A percentile compares a stretch with the other conserved stretches of the same genome.
Evolutionary conservation across 2,113 vertebrate genomes (phyloP).

Genomic region (Rutilus rutilus): DNA sequence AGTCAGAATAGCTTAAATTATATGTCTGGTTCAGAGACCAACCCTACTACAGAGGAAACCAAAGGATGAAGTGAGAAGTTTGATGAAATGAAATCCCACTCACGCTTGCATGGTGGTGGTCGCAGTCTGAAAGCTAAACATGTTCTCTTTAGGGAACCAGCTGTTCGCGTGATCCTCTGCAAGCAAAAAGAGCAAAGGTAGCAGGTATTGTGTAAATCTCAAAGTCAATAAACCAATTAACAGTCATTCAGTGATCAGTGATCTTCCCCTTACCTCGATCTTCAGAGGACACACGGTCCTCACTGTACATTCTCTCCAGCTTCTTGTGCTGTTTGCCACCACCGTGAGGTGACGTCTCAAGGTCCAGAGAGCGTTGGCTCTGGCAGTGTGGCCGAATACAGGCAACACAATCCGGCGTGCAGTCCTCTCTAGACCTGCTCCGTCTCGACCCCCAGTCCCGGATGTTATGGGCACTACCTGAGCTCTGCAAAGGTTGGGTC

Average conservation of each 20-base stretch:
- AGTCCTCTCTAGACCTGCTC: conserved; percentile 81
- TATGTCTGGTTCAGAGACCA: background rate
- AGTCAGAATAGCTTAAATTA: conserved; percentile 1
- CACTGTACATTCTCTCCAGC: conserved; percentile 93
- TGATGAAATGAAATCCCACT: conserved; percentile 70
- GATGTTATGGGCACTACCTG: conserved; percentile 77
- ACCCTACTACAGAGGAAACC: background rate
- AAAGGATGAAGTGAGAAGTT: conserved; percentile 3
- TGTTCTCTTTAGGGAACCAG: conserved; percentile 97
- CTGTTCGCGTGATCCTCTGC: conserved; percentile 87
- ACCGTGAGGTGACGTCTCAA: conserved; percentile 80
- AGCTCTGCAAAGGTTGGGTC: conserved; percentile 77
- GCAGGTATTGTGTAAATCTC: background rate
- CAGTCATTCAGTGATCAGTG: background rate
- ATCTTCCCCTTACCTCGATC: conserved; percentile 68
- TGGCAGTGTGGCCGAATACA: conserved; percentile 79
- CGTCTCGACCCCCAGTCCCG: conserved; percentile 79
- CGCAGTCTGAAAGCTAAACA: conserved; percentile 96
- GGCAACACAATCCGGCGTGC: conserved; percentile 83
- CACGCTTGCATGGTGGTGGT: conserved; percentile 99
- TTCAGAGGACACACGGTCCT: conserved; percentile 82
- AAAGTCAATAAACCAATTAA: background rate
- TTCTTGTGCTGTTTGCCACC: conserved; percentile 82
- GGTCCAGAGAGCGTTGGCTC: conserved; percentile 84
- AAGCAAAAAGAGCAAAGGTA: conserved; percentile 54